phyloP scores from a whole-genome alignment of 2,797 vertebrate species.

The Hemibagrus guttatus region DNA sequence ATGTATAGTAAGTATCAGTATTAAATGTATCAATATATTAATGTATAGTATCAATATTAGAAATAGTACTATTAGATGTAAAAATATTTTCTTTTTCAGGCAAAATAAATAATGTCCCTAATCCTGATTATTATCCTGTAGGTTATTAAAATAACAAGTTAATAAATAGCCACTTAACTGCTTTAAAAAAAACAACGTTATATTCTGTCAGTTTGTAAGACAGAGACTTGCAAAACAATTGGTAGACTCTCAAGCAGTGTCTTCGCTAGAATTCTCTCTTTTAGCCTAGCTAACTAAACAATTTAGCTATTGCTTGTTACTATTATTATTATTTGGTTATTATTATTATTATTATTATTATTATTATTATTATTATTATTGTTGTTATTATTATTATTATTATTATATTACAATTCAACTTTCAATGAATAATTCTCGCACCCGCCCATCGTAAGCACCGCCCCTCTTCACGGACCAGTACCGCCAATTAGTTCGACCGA shows the following conservation, averaged over 20 bases:
- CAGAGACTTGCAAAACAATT: not conserved
- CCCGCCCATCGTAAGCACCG: no score
- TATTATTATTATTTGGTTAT: no score
- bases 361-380: no score
- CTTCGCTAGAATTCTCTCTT: not conserved
- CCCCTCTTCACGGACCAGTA: no score
- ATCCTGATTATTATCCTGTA: not conserved
- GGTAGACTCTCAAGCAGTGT: not conserved
- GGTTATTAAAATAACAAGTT: not conserved
- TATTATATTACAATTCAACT: no score
- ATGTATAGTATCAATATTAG: not conserved
- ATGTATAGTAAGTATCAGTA: not conserved
- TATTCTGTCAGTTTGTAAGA: not conserved
- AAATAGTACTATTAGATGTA: not conserved
- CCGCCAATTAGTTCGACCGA: no score
- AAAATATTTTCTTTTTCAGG: not conserved
- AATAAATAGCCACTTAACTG: not conserved
- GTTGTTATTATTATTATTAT: no score
- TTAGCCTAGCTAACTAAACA: not conserved
- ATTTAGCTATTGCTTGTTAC: not conserved
- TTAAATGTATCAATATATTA: no score
- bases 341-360: no score
- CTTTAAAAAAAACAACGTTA: not conserved
- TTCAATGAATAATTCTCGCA: no score
- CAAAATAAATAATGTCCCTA: not conserved